These are phyloP conservation scores for Liparis tanakae DNA, from an alignment of 2,797 vertebrate species.

Conservation along the genomic window DNA sequence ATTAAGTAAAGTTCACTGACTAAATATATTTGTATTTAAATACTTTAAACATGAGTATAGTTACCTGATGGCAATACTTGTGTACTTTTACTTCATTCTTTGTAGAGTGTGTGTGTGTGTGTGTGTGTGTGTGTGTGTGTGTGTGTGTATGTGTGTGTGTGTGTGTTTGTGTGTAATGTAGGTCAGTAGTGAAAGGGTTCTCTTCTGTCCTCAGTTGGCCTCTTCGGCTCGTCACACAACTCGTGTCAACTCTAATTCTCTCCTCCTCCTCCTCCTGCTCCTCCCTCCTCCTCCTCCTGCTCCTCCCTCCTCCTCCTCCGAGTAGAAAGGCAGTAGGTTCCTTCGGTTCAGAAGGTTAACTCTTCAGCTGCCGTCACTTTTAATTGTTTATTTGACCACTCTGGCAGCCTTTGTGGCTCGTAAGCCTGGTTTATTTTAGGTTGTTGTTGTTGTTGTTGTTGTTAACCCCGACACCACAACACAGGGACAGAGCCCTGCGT, in stretches of 20 bases:
- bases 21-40: too few relatives aligned
- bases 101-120: too few relatives aligned
- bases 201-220: conserved; percentile 59
- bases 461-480: conserved; percentile 51
- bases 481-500: conserved; percentile 20
- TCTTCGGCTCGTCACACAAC: conserved; percentile 65
- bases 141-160: neutral
- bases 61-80: too few relatives aligned
- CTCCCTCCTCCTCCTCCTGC: conserved; percentile 51
- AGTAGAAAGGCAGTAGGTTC: conserved; percentile 63
- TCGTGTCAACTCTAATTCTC: conserved; percentile 64
- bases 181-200: conserved; percentile 76
- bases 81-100: too few relatives aligned
- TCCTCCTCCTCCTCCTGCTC: conserved; percentile 27
- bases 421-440: conserved; percentile 42
- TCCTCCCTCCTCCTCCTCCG: neutral
- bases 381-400: neutral
- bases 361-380: conserved; percentile 42
- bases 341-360: conserved; percentile 61
- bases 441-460: too few relatives aligned
- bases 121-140: neutral
- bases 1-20: too few relatives aligned
- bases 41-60: too few relatives aligned
- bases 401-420: conserved; percentile 39
- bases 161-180: conserved; percentile 54